Base-by-base conservation (phyloP, 2,888 invertebrate genomes). In the Bellardia pandia region DNA sequence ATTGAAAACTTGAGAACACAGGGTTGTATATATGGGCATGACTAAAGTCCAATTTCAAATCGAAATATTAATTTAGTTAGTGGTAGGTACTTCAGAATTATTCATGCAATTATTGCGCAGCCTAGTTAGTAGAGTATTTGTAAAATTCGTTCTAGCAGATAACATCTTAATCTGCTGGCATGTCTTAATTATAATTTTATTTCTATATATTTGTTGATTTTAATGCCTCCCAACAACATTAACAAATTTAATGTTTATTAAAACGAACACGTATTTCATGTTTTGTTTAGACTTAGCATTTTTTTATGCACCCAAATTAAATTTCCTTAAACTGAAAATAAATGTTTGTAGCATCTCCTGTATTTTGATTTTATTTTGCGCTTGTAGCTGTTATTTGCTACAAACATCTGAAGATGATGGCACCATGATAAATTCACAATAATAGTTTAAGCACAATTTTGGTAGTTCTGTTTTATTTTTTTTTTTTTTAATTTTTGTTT, bases 221-320 rank as follows among this genome's bases (percentile, higher is more conserved):
- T 11, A 48, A 48, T 75, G 64, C 16, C 37, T 76, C 2, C 42
- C 51, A 64, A 68, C 45, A 74, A 64, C 14, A 68, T 60, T 4
- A 72, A 33, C 53, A 75, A 23, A 83, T 58, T 79, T 79, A 68
- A 74, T 75, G 69, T 83, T 83, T 83, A 62, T 76, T 79, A 60
- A 79, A 83, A 51, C 33, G 56, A 79, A 58, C 83, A 83, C 83
- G 86, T 78, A 83, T 82, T 82, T 78, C 68, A 82, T 86, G 83
- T 86, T 83, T 71, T 75, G 60, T 62, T 62, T 53, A 51, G 33
- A 66, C 42, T 68, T 64, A 33, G 3, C 3, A 56, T 58, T 51
- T 40, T 71, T 58, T 62, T 23, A 1, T 58, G 16, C 0, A 1
- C 4, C 30, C 13, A 60, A 78, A 68, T n/a, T 48, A 30, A 66